phyloP scores from a whole-genome alignment of 2,113 vertebrate species.

The Tor tambroides region DNA sequence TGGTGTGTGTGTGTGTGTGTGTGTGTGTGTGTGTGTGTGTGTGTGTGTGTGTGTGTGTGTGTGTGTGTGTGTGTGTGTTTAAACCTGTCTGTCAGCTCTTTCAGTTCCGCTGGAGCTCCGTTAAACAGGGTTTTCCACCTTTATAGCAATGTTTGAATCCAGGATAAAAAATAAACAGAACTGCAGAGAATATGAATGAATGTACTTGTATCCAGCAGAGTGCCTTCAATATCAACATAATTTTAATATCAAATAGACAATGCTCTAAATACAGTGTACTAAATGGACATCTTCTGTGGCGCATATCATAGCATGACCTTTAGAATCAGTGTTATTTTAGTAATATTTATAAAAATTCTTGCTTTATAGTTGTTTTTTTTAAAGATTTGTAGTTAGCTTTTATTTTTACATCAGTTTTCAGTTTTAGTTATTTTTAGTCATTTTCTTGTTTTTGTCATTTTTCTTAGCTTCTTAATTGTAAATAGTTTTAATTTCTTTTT shows the following conservation, averaged over 20 bases:
- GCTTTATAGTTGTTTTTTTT: background rate
- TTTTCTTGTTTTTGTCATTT: background rate
- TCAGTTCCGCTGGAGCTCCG: constrained; percentile 58
- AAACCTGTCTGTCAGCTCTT: constrained; percentile 64
- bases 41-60: too few species aligned
- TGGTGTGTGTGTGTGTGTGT: too few species aligned
- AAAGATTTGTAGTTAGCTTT: background rate
- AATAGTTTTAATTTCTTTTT: background rate
- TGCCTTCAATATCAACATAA: background rate
- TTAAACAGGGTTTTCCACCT: constrained; percentile 71
- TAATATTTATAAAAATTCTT: too few species aligned
- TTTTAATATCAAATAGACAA: background rate
- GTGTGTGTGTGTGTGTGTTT: too few species aligned
- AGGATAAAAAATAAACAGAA: constrained; percentile 38
- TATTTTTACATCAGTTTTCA: background rate
- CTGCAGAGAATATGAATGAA: background rate
- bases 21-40: too few species aligned
- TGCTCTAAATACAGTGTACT: background rate
- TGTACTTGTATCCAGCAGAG: background rate
- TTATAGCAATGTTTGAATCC: constrained; percentile 1
- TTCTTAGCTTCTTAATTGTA: background rate
- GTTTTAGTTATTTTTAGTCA: background rate
- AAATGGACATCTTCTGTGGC: background rate
- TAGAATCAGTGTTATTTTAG: too few species aligned
- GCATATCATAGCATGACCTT: background rate